phyloP scores from a whole-genome alignment of 2,113 vertebrate genomes.

The Psittacula cyanocephala region DNA sequence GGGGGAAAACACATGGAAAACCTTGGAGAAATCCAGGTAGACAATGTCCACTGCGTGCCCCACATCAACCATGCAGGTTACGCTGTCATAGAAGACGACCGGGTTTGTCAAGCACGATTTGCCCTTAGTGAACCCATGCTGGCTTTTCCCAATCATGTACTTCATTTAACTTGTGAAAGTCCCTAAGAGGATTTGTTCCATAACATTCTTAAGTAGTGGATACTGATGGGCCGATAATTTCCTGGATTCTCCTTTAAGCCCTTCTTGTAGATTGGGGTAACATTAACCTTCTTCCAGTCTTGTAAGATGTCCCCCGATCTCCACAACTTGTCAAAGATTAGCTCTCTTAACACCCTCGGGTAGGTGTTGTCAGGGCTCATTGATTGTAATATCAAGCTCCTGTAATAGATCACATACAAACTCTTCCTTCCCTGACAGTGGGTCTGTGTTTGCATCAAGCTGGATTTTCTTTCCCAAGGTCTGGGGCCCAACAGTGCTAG shows the following conservation, averaged over 20 bases:
- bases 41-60: not conserved
- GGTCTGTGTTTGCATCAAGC: not conserved
- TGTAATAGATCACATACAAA: not conserved
- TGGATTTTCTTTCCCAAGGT: not conserved
- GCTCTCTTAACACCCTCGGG: not conserved
- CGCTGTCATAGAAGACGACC: not conserved
- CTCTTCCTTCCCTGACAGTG: not conserved
- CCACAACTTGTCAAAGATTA: not conserved
- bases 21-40: not conserved
- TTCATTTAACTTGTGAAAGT: not conserved
- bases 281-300: not conserved
- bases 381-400: not conserved
- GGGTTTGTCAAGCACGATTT: not conserved
- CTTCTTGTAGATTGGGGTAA: not conserved
- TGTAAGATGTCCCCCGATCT: not conserved
- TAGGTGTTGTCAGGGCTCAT: not conserved
- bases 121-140: not conserved
- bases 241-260: not conserved
- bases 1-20: not conserved
- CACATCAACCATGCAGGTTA: not conserved
- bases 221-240: not conserved
- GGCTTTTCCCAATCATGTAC: not conserved
- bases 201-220: not conserved
- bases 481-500: not conserved
- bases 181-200: not conserved